Base-by-base conservation (phyloP, 1,140 invertebrate genomes). In the Drosophila seguyi region DNA sequence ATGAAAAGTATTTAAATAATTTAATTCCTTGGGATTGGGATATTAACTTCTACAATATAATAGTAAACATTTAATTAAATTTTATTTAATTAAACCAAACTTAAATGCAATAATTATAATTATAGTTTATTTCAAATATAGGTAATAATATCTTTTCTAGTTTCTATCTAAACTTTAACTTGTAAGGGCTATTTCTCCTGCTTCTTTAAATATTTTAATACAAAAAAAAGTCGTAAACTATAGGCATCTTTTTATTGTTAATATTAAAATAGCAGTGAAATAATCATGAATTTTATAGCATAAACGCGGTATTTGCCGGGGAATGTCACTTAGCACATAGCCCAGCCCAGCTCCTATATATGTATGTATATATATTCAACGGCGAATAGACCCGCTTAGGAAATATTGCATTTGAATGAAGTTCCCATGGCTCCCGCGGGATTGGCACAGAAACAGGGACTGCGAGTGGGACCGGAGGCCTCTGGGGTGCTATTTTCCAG, bases 361-460 rank as follows among this genome's bases (percentile, higher is more conserved):
- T 25, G 48, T 4, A 0, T 34, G 2, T n/a, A 48, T 42, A 38
- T 63, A 63, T 41, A 52, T 48, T 53, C 25, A 27, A 69, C 45
- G 52, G 42, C 47, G 42, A 50, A 62, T 50, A 7, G 39, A 6
- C 16, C 2, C 44, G 58, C 58, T 63, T 39, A 39, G 27, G 20
- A 72, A 58, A 72, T 72, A 72, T 44, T 73, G 67, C 69, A 72
- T 72, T 72, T 71, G 67, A 59, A 59, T 59, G 53, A 59, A 59
- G 44, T 48, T 59, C 34, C 44, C 47, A 22, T 36, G 29, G 31
- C 29, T 55, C 65, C 55, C 53, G 66, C 66, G 44, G 69, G 69
- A 72, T 44, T 34, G 57, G 56, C 25, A n/a, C 34, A 14, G 38
- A 22, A 42, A n/a, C 34, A 18, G 55, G 29, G 57, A 65, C 29